Evolutionary conservation across 2,797 vertebrate species (phyloP).

Genomic region (Amblyopsis hoosieri): DNA sequence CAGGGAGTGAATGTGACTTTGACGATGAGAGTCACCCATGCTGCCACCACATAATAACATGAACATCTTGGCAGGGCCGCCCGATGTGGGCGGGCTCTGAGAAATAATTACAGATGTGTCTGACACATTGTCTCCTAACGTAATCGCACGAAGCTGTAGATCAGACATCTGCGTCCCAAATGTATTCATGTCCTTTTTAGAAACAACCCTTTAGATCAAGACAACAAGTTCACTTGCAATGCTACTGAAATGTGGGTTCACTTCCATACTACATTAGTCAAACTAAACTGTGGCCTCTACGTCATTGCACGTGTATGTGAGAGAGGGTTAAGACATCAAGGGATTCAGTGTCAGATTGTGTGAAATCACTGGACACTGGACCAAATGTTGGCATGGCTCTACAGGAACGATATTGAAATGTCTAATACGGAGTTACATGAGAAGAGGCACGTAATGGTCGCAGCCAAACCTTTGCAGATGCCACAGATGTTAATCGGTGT

Average conservation of each 20-base stretch:
- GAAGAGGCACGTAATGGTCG: constrained; percentile 6
- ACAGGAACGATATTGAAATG: constrained; percentile 5
- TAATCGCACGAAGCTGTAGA: no score
- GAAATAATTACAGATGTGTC: constrained; percentile 9
- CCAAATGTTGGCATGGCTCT: not conserved
- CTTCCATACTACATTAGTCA: no score
- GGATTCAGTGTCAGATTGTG: not conserved
- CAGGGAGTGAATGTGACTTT: constrained; percentile 3
- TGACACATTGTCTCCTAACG: not conserved
- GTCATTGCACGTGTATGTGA: not conserved
- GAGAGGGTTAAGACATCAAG: not conserved
- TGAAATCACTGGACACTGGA: not conserved
- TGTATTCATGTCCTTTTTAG: not conserved
- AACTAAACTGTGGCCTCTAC: not conserved
- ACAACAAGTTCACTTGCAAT: not conserved
- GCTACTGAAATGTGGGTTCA: no score
- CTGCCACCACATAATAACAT: constrained; percentile 37
- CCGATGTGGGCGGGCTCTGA: not conserved
- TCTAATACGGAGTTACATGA: constrained; percentile 26
- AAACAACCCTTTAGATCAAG: not conserved
- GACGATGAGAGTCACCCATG: constrained; percentile 16
- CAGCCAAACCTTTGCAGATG: constrained; percentile 32
- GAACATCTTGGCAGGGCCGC: constrained; percentile 13
- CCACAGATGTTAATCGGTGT: constrained; percentile 27
- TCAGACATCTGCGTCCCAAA: not conserved